Base-by-base conservation (phyloP, 2,797 vertebrate species). In the Oreochromis mossambicus region DNA sequence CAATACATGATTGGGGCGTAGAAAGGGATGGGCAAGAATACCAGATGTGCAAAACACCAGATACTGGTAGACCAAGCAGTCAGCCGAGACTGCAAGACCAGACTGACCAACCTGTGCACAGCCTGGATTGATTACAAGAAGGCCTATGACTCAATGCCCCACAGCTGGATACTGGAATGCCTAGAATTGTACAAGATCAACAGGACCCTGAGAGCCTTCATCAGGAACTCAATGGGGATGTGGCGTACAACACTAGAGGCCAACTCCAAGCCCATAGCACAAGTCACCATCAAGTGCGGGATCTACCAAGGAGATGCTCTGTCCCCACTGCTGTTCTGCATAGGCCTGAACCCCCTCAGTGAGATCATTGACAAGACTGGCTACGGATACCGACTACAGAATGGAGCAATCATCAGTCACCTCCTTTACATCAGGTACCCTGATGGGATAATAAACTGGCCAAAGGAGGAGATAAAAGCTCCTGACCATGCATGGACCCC, bases 291-390 rank as follows among this genome's bases (percentile, higher is more conserved):
- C 4, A 0, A 15, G 54, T 55, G 54, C 0, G 12, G 24, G 54
- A 26, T 26, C 1, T 55, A 26, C 24, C 54, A 55, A 1, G 12
- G 4, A 55, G 52, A 55, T 14, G 12, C 52, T 26, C 24, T 55
- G 54, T 55, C 24, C 54, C 2, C 13, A 26, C 24, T 26, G 54
- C 24, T 26, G 54, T 55, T 55, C 54, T 55, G 54, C 54, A 55
- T 3, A 26, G 0, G 12, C 24, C 24, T 26, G 24, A 55, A 55
- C 0, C 24, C 0, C 0, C 52, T 55, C 52, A 55, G 52, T 55
- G 24, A 26, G 12, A 55, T 5, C 7, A 26, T 0, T 55, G 0
- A 26, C 12, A 55, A 2, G 52, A 55, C 21, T 26, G 4, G 52
- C 52, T 55, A 55, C 0, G 0, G 21, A 14, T 55, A 14, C 21